Evolutionary conservation across 2,113 vertebrate species (phyloP), one percentile per base, ranked within the genome.

Genomic region (Neomonachus schauinslandi): DNA sequence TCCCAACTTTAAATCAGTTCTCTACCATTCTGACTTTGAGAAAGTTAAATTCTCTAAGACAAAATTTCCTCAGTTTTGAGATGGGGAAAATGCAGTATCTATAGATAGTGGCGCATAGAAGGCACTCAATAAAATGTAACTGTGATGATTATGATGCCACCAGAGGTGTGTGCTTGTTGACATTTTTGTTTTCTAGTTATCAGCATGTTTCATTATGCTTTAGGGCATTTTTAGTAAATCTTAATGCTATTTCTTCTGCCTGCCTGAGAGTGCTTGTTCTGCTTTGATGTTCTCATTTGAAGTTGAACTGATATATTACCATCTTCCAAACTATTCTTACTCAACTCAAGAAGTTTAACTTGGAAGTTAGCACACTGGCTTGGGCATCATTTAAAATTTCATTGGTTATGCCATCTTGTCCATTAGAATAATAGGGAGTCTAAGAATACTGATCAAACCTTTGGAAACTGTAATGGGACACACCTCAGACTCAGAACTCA

Each of bases 1-100:
- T 65, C 36, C n/a, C 79, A 61, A 92, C 49, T 77, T 91, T 83
- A 88, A 77, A 88, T 95, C 28, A 76, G 9, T 76, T 83, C 55
- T 84, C 2, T 92, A 63, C 24, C 36, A 59, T 59, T 90, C 33
- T 91, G 74, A 77, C 24, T 24, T 61, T 53, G n/a, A 61, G 51
- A 53, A 96, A 87, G 42, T 93, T 82, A 95, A 79, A 94, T 77
- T 93, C n/a, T 77, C 7, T 71, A 53, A 71, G 53, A 77, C 26
- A 93, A 67, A 87, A 49, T 94, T 93, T 92, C 24, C 36, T 89
- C 31, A 57, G 26, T 12, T 86, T 21, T 71, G 33, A 83, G 46
- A 28, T 86, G 6, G 51, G 49, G 72, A 33, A 83, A 71, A 71
- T 81, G 67, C 22, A 85, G 5, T 88, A 59, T 84, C 24, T 76